Percentiles rank a stretch among this genome's conserved stretches.
These are phyloP conservation scores for Eretmodus cyanostictus DNA, from an alignment of 2,113 vertebrate species.

Conservation along the genomic window DNA sequence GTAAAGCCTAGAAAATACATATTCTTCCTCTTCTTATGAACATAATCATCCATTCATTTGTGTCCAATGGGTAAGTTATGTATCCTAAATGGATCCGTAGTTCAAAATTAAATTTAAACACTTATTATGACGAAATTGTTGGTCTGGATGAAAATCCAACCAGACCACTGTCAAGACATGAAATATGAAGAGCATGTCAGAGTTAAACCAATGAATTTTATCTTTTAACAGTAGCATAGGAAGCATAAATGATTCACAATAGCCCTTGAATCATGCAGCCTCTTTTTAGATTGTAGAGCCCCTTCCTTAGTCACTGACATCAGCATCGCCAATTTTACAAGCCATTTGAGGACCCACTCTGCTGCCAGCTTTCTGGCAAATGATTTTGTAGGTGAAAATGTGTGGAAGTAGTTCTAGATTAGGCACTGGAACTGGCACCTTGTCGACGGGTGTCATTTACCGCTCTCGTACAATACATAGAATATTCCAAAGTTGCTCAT, in stretches of 20 bases:
- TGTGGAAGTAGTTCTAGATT: neutral
- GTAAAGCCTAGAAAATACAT: neutral
- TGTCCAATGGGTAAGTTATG: neutral
- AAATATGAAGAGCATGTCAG: neutral
- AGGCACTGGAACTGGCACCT: neutral
- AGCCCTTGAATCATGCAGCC: neutral
- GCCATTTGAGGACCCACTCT: neutral
- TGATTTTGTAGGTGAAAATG: neutral
- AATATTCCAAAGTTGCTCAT: neutral
- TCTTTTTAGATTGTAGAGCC: neutral
- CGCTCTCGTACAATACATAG: accelerated
- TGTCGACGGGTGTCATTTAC: neutral
- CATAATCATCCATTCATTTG: neutral
- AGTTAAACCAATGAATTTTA: neutral
- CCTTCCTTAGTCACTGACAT: neutral
- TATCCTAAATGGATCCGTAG: neutral
- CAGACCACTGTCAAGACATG: neutral
- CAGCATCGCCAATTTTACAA: neutral
- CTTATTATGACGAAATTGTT: neutral
- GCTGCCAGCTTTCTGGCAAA: neutral
- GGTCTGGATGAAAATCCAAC: neutral
- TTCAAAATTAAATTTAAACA: neutral
- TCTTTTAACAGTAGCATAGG: neutral
- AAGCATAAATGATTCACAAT: neutral
- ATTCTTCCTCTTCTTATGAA: neutral